These are phyloP conservation scores for Heliconius hermathena DNA, from an alignment of 1,140 invertebrate genomes.

Conservation along the genomic window DNA sequence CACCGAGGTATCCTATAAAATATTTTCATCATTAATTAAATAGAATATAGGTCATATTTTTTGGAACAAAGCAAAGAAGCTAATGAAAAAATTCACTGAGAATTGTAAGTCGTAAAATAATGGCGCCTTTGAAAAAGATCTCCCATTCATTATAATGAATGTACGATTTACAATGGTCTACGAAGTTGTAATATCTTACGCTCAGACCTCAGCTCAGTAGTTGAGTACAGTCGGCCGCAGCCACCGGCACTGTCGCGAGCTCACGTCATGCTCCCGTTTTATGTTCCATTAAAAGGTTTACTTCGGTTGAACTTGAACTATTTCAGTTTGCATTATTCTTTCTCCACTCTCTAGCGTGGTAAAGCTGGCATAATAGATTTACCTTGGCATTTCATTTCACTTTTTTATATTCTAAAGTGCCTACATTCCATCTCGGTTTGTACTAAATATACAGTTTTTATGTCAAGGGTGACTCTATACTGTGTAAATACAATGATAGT, in stretches of 20 bases:
- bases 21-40: conserved; percentile 36
- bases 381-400: conserved; percentile 35
- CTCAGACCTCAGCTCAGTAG: neutral
- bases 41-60: conserved; percentile 41
- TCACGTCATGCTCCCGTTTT: conserved; percentile 25
- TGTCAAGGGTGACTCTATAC: neutral
- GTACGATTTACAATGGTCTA: conserved; percentile 46
- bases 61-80: conserved; percentile 45
- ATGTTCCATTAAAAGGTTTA: conserved; percentile 32
- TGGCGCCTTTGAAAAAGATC: conserved; percentile 45
- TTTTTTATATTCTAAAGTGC: conserved; percentile 21
- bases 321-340: conserved; percentile 32
- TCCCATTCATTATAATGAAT: conserved; percentile 50
- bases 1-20: conserved; percentile 17
- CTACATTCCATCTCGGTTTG: conserved; percentile 13
- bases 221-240: conserved; percentile 19
- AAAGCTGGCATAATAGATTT: conserved; percentile 20
- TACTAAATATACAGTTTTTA: conserved; percentile 14
- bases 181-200: conserved; percentile 46
- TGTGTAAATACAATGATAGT: neutral
- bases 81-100: conserved; percentile 43
- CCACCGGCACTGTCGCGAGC: conserved; percentile 1
- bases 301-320: conserved; percentile 39
- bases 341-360: conserved; percentile 26
- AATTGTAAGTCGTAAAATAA: conserved; percentile 49